phyloP scores from a whole-genome alignment of 2,888 invertebrate species.

The Meteorus colon region DNA sequence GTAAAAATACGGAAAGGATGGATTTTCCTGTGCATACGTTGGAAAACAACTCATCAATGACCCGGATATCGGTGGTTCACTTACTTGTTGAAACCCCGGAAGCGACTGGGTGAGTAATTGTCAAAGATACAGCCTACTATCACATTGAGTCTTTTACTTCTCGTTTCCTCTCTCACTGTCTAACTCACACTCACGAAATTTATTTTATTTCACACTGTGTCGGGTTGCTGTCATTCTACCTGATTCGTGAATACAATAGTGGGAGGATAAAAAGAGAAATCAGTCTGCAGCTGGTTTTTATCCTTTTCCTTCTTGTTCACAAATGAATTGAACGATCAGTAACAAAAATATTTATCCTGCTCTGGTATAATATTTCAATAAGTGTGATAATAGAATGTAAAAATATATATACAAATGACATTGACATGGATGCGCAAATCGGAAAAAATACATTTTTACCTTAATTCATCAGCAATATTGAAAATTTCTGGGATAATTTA shows the following conservation, averaged over 20 bases:
- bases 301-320: constrained; percentile 25
- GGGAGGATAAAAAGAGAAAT: constrained; percentile 44
- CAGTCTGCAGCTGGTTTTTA: neutral
- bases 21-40: constrained; percentile 52
- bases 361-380: neutral
- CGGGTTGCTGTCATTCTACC: neutral
- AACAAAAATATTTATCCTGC: constrained; percentile 6
- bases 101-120: constrained; percentile 22
- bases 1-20: constrained; percentile 60
- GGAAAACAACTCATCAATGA: constrained; percentile 53
- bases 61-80: constrained; percentile 57
- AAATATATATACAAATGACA: neutral
- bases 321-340: neutral
- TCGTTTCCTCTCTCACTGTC: neutral
- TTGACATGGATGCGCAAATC: neutral
- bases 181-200: neutral
- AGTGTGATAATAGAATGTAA: neutral
- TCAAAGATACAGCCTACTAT: neutral
- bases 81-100: constrained; percentile 60
- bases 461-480: neutral
- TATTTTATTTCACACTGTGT: neutral
- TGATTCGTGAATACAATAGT: neutral
- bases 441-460: neutral
- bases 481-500: neutral
- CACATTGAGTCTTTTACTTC: neutral